A percentile compares a stretch with the other conserved stretches of the same genome.
phyloP scores from a whole-genome alignment of 2,888 invertebrate species.

The Tinea trinotella region DNA sequence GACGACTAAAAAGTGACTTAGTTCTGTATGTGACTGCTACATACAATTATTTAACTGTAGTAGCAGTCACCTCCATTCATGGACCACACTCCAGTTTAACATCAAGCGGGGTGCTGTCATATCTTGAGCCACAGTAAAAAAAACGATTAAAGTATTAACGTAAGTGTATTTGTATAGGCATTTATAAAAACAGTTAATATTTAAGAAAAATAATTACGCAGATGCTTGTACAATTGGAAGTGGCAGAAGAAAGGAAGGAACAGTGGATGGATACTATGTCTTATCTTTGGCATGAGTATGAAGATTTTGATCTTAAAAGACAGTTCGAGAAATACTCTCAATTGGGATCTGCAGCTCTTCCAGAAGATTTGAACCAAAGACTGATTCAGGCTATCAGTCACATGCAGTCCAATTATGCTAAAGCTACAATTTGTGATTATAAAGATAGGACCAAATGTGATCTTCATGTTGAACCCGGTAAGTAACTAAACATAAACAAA shows the following conservation, averaged over 20 bases:
- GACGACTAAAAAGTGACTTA: too few species aligned
- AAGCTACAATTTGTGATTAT: conserved; percentile 82
- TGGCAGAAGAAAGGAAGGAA: conserved; percentile 72
- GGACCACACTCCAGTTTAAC: too few species aligned
- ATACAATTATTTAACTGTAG: too few species aligned
- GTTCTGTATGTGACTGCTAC: too few species aligned
- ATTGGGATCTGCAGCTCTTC: conserved; percentile 81
- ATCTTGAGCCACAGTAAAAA: too few species aligned
- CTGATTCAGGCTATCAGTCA: conserved; percentile 74
- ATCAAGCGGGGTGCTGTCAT: too few species aligned
- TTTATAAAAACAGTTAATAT: not conserved
- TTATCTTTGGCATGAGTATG: conserved; percentile 81
- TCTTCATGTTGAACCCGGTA: conserved; percentile 81
- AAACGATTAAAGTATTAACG: too few species aligned
- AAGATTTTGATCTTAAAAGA: conserved; percentile 77
- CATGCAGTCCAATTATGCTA: conserved; percentile 84
- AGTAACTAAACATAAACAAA: not conserved
- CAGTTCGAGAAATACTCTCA: conserved; percentile 81
- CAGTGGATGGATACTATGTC: conserved; percentile 77
- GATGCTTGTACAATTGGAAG: conserved; percentile 46
- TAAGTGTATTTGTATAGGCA: not conserved
- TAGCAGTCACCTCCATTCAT: too few species aligned
- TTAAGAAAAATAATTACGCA: conserved; percentile 26
- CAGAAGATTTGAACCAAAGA: conserved; percentile 76
- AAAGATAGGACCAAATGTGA: conserved; percentile 76